phyloP scores from a whole-genome alignment of 2,797 vertebrate genomes.

The Eurystomus glaucurus region DNA sequence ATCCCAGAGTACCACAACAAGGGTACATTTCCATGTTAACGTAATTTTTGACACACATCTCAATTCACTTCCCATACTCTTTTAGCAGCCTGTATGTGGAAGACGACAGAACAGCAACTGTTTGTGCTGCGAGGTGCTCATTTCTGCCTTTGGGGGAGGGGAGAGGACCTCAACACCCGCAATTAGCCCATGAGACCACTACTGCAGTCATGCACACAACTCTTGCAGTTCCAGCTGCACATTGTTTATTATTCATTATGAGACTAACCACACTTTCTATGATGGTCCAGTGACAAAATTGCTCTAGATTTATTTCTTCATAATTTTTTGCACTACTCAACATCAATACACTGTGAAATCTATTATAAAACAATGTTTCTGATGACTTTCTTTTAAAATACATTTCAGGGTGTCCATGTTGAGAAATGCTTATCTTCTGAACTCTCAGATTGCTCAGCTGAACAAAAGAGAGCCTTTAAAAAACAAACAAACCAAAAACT shows the following conservation, averaged over 20 bases:
- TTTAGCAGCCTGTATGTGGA: neutral
- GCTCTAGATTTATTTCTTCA: conserved; percentile 12
- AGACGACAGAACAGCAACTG: neutral
- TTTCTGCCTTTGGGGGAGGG: neutral
- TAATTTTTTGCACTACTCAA: conserved; percentile 43
- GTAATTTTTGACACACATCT: neutral
- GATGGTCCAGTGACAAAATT: conserved; percentile 17
- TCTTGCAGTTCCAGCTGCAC: neutral
- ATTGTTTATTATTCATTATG: conserved; percentile 21
- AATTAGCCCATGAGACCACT: neutral
- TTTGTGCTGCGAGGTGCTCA: neutral
- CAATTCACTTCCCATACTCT: neutral
- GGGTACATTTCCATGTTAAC: neutral
- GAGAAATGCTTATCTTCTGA: conserved; percentile 55
- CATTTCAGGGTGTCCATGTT: conserved; percentile 45
- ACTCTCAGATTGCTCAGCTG: conserved; percentile 25
- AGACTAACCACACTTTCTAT: conserved; percentile 45
- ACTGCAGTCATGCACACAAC: neutral
- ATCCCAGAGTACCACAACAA: neutral
- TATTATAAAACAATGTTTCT: conserved; percentile 66
- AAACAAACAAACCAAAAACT: neutral
- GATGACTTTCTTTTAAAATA: conserved; percentile 71
- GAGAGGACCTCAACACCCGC: neutral
- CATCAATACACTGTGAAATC: conserved; percentile 65
- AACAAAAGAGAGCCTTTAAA: conserved; percentile 5